Evolutionary conservation across 2,797 vertebrate genomes (phyloP).

Genomic region (Basileuterus tristriatus): DNA sequence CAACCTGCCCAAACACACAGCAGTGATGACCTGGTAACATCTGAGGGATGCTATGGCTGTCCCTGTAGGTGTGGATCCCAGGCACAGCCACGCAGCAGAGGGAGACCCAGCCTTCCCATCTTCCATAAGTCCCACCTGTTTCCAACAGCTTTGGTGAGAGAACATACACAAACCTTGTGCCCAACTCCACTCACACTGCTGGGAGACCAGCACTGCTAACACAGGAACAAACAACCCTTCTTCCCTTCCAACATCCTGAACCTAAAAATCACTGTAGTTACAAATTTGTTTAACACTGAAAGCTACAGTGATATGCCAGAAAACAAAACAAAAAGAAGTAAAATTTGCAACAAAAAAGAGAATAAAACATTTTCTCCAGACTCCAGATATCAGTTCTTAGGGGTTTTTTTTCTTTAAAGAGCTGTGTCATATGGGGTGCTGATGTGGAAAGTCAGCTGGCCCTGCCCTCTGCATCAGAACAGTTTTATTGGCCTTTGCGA

Average conservation of each 20-base stretch:
- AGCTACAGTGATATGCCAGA: background rate
- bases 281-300: background rate
- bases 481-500: background rate
- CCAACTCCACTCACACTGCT: background rate
- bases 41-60: background rate
- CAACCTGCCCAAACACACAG: background rate
- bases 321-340: background rate
- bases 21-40: background rate
- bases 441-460: background rate
- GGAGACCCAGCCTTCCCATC: background rate
- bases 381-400: background rate
- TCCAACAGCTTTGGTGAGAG: background rate
- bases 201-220: background rate
- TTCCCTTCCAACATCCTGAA: background rate
- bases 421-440: fast-evolving
- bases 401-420: background rate
- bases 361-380: background rate
- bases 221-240: background rate
- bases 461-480: background rate
- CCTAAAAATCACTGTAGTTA: background rate
- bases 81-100: background rate
- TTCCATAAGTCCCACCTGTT: background rate
- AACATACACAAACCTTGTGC: background rate
- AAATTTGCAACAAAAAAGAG: background rate
- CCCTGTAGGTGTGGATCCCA: background rate